Conservation (phyloP, 2,113 vertebrate genomes). For the human (Homo sapiens) region DNA sequence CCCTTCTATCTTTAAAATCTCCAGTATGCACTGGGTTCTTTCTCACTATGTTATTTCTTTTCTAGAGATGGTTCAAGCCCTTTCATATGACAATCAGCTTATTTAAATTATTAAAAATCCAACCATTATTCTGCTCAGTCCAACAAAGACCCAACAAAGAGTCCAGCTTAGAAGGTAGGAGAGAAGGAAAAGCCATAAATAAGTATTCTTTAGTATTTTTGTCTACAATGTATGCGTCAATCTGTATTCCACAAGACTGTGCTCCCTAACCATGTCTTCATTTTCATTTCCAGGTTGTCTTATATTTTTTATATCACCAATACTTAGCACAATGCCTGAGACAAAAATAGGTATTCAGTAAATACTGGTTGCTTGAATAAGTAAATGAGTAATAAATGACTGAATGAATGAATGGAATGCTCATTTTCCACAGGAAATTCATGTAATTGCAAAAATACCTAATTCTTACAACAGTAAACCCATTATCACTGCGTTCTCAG, state of each 20-base stretch:
- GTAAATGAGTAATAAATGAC: not conserved
- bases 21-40: not conserved
- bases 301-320: not conserved
- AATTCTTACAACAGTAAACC: not conserved
- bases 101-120: not conserved
- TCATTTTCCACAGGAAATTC: constrained; percentile 19
- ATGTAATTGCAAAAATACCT: not conserved
- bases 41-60: not conserved
- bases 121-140: not conserved
- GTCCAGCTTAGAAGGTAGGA: not conserved
- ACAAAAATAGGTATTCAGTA: not conserved
- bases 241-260: not conserved
- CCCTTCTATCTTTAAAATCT: not conserved
- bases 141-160: not conserved
- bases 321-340: not conserved
- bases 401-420: not conserved
- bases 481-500: constrained; percentile 8
- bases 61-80: not conserved
- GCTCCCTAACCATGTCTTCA: not conserved
- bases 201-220: not conserved
- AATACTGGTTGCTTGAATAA: not conserved
- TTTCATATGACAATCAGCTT: not conserved
- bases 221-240: not conserved
- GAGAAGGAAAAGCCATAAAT: not conserved
- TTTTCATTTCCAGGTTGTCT: not conserved